phyloP scores from a whole-genome alignment of 2,888 invertebrate species.

The Onthophagus sagittarius region DNA sequence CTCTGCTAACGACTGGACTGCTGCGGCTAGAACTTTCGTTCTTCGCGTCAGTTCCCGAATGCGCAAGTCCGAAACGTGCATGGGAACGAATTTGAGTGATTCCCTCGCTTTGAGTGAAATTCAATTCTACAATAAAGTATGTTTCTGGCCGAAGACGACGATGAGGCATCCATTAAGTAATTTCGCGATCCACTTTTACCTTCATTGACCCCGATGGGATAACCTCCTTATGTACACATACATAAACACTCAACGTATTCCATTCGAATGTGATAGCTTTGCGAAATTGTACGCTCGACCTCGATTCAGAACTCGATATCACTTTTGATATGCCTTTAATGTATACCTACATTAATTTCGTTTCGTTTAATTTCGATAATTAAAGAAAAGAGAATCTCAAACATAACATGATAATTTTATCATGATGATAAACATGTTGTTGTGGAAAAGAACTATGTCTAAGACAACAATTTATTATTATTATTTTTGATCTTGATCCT shows the following conservation, averaged over 20 bases:
- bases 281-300: background rate
- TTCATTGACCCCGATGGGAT: constrained; percentile 19
- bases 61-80: no score
- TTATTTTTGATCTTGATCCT: no score
- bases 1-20: no score
- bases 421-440: background rate
- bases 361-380: no score
- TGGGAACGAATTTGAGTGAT: no score
- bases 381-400: no score
- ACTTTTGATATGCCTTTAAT: background rate
- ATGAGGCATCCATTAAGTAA: constrained; percentile 1
- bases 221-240: constrained; percentile 8
- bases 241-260: background rate
- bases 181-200: constrained; percentile 22
- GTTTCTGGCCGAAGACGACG: background rate
- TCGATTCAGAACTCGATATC: background rate
- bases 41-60: no score
- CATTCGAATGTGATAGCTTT: background rate
- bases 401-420: background rate
- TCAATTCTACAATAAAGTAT: background rate
- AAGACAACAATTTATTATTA: background rate
- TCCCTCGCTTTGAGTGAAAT: no score
- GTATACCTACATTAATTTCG: no score
- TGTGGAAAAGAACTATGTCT: background rate
- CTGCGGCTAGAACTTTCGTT: no score